These are phyloP conservation scores for Lacerta viridis DNA, from an alignment of 2,797 vertebrate genomes.

Conservation along the genomic window DNA sequence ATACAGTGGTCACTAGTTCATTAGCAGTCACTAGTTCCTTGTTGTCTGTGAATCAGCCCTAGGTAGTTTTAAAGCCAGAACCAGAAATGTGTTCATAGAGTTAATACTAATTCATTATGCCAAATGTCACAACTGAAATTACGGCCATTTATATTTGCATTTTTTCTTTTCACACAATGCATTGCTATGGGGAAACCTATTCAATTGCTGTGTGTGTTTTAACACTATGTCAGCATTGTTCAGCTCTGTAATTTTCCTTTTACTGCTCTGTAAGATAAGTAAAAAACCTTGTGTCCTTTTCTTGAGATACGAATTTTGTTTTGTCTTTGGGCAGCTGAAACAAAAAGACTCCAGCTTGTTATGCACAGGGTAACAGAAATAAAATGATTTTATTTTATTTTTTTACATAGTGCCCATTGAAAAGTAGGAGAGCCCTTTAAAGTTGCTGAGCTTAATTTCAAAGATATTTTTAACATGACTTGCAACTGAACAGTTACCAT, in stretches of 20 bases:
- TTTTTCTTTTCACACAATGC: not conserved
- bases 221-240: slow-evolving; percentile 1
- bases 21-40: not conserved
- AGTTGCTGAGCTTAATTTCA: slow-evolving; percentile 28
- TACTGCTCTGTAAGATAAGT: not conserved
- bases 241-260: not conserved
- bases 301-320: not conserved
- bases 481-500: not conserved
- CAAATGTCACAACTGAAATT: slow-evolving; percentile 28
- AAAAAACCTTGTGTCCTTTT: not conserved
- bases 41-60: not conserved
- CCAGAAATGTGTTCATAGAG: not conserved
- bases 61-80: not conserved
- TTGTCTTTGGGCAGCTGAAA: slow-evolving; percentile 4
- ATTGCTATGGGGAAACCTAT: not conserved
- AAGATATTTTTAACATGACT: slow-evolving; percentile 17
- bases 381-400: not conserved
- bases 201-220: slow-evolving; percentile 3
- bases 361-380: not conserved
- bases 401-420: rapidly evolving
- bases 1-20: not conserved
- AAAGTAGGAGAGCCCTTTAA: not conserved
- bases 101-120: slow-evolving; percentile 32
- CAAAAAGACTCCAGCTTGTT: not conserved
- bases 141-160: slow-evolving; percentile 14